Evolutionary conservation across 2,888 invertebrate species (phyloP), one percentile per base, ranked within the genome.

Genomic region (Lycaena phlaeas): DNA sequence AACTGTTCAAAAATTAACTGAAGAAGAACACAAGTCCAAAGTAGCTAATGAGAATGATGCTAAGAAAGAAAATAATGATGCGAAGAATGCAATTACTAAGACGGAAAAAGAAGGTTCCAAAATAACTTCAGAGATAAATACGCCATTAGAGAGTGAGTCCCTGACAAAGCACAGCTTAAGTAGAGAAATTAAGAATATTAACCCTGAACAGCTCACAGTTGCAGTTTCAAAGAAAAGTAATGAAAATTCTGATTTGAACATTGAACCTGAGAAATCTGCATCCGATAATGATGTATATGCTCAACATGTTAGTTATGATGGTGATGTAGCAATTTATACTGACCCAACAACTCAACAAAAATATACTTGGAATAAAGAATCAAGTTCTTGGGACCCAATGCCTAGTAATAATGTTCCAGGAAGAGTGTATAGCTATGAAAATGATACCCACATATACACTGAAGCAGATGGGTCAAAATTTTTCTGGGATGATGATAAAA

Each of bases 401-500:
- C 59, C 55, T 10, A 58, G 61, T 10, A 50, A 54, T 41, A 62
- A 78, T 41, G 65, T 76, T 12, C 57, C 73, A 36, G 68, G 58
- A 5, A 64, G 76, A 49, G 68, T 72, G 2, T 93, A 93, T 62
- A 90, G 89, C 38, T 89, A 90, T 65, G 92, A 93, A 75, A 87
- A 92, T 68, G 91, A 92, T 58, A 89, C 91, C 38, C 91, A 93
- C 56, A 89, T 90, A 6, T 95, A 94, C 56, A 92, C 91, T 4
- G 95, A 95, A 63, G 73, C 86, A 38, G 98, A 98, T 86, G 97
- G 97, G 1, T 91, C 92, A 0, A 91, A 92, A 46, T 96, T 90
- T 69, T 93, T 97, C 62, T 98, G 96, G 96, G 97, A 98, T 76
- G 86, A 86, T 14, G 89, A 89, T 27, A 97, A 94, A 68, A 92